These are phyloP conservation scores for Smittia aterrima DNA, from an alignment of 2,888 invertebrate species.

Conservation along the genomic window DNA sequence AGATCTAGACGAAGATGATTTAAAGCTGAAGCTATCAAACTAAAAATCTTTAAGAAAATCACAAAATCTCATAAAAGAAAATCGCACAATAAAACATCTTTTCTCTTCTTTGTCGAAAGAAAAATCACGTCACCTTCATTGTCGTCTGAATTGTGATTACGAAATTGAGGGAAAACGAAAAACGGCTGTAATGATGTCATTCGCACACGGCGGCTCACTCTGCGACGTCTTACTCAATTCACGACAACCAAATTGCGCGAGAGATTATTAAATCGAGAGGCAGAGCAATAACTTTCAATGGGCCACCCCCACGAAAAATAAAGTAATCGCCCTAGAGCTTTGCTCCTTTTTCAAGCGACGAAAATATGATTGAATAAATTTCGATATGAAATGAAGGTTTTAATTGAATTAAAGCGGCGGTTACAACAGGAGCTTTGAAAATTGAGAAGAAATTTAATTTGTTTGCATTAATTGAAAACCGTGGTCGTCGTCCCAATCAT, in stretches of 20 bases:
- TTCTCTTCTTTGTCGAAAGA: too few relatives aligned
- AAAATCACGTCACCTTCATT: too few relatives aligned
- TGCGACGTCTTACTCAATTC: too few relatives aligned
- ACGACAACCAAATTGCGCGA: too few relatives aligned
- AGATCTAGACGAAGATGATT: neutral
- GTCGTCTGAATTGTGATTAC: too few relatives aligned
- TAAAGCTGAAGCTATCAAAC: neutral
- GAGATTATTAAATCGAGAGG: neutral
- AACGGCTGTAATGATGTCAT: too few relatives aligned
- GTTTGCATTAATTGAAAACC: slow-evolving; percentile 33
- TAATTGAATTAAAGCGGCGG: slow-evolving; percentile 29
- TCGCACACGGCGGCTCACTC: too few relatives aligned
- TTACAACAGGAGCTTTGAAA: slow-evolving; percentile 1
- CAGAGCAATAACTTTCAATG: neutral
- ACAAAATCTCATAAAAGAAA: too few relatives aligned
- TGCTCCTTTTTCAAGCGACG: neutral
- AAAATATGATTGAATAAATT: slow-evolving; percentile 29
- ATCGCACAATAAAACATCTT: too few relatives aligned
- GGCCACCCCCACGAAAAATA: neutral
- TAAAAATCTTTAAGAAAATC: neutral
- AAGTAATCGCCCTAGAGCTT: neutral
- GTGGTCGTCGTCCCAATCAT: neutral
- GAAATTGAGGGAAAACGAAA: too few relatives aligned
- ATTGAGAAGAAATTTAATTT: slow-evolving; percentile 32
- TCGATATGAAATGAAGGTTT: slow-evolving; percentile 3